Evolutionary conservation across 1,140 invertebrate species (phyloP), one percentile per base, ranked within the genome.

Genomic region (Pogonomyrmex barbatus): DNA sequence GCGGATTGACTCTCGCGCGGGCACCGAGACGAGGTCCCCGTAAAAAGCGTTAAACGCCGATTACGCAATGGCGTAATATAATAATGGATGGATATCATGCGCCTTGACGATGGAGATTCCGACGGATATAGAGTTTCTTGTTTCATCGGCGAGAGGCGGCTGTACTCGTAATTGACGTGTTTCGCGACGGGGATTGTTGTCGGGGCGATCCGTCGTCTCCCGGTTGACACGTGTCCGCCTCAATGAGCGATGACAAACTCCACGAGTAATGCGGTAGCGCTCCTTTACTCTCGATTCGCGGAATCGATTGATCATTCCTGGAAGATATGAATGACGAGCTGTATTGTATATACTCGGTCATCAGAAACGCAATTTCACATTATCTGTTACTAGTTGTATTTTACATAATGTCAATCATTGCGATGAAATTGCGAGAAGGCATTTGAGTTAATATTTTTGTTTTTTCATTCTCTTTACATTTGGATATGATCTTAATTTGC

Each of bases 1-100:
- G 24, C 39, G 58, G 30, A 2, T 39, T 39, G 14, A 39, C 14
- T 63, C 62, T 39, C 42, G 67, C 56, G 60, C 56, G 60, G 5
- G 14, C 78, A 75, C 24, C 77, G 70, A 86, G 87, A 36, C 78
- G 62, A 62, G 71, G 24, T 24, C 58, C 33, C 78, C 62, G 87
- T 87, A 90, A 90, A 81, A 88, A 87, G 71, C 78, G 78, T 89
- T 65, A 90, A 89, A 89, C 75, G 78, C 65, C 60, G 75, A 89
- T 90, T 90, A 89, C 79, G 88, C 89, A 90, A 87, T 87, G 89
- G 77, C 76, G 60, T 90, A 87, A 90, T 89, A 85, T 89, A 89
- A 90, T 90, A 90, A 90, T 87, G 85, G 65, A 84, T 82, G 85
- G 65, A 84, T 82, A 89, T 79, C 84, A 88, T 87, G n/a, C 36